Conservation (phyloP, 1,140 invertebrate genomes). For the Heliconius himera region DNA sequence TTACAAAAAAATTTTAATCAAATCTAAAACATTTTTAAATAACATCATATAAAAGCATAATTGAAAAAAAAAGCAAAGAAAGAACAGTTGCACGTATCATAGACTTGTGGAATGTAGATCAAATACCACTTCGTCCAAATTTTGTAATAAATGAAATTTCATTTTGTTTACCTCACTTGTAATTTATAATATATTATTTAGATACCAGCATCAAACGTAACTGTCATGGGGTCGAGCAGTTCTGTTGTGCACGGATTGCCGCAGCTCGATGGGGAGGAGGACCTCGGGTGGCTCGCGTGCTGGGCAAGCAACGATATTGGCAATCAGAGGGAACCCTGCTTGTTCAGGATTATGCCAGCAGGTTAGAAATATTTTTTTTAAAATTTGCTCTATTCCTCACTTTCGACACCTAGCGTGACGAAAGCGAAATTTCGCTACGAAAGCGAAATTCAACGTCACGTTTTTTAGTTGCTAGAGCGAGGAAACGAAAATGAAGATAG, state of each 20-base stretch:
- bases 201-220: slow-evolving; percentile 77
- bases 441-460: too few relatives aligned
- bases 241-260: slow-evolving; percentile 83
- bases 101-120: too few relatives aligned
- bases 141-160: neutral
- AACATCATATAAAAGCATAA: too few relatives aligned
- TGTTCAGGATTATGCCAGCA: slow-evolving; percentile 90
- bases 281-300: slow-evolving; percentile 91
- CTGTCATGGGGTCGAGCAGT: slow-evolving; percentile 84
- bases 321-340: slow-evolving; percentile 89
- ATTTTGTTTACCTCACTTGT: neutral
- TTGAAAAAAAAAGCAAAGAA: too few relatives aligned
- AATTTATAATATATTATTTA: slow-evolving; percentile 30
- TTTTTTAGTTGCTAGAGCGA: too few relatives aligned
- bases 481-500: too few relatives aligned
- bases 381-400: too few relatives aligned
- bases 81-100: too few relatives aligned
- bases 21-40: too few relatives aligned
- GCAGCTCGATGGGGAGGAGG: slow-evolving; percentile 83
- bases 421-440: too few relatives aligned
- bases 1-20: too few relatives aligned
- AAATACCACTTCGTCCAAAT: neutral
- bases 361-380: slow-evolving; percentile 82
- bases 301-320: slow-evolving; percentile 93
- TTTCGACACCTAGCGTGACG: neutral